Base-by-base conservation (phyloP, 2,113 vertebrate species). In the Mobula birostris region DNA sequence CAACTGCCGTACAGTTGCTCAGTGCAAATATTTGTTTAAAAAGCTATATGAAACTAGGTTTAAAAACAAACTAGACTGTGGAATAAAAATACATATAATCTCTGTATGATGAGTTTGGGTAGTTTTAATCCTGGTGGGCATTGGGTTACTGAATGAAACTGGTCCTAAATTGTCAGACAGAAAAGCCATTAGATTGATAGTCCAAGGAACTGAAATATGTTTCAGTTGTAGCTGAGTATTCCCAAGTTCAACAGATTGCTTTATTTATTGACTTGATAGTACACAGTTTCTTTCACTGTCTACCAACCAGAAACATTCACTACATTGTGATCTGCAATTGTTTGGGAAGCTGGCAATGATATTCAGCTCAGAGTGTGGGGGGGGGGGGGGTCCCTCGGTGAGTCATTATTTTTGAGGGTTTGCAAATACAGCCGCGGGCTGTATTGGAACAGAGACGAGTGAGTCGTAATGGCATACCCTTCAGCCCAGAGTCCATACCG, bases 321-420 rank as follows among this genome's bases (percentile, higher is more conserved):
- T 32, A n/a, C 85, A 61, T 14, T 27, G 61, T 90, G 24, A 27
- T 66, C 5, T 19, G 2, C 29, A 68, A 63, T 68, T 63, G 29
- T 90, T 90, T 90, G 12, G 58, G 61, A 32, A 66, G n/a, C n/a
- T 19, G 29, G 66, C 85, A 63, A 88, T 17, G 17, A 90, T 66
- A 90, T 90, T 90, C 85, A 12, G 61, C 63, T 66, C 63, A 17
- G 63, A 90, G 15, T n/a, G 63, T 66, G 85, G 85, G 80, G 61
- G 36, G 85, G 85, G 80, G 85, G 66, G 29, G 85, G 85, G n/a
- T 90, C 61, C n/a, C 85, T 90, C 61, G 32, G n/a, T 32, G 61
- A 68, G 61, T 90, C 17, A 90, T 66, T 90, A 32, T 90, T 68
- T 88, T 66, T 24, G 19, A 88, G 7, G n/a, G 63, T 66, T 90